Percentiles rank a stretch among this genome's conserved stretches.
Conservation (phyloP, 53 echinoderm and acorn worm species). For the Antedon mediterranea region DNA sequence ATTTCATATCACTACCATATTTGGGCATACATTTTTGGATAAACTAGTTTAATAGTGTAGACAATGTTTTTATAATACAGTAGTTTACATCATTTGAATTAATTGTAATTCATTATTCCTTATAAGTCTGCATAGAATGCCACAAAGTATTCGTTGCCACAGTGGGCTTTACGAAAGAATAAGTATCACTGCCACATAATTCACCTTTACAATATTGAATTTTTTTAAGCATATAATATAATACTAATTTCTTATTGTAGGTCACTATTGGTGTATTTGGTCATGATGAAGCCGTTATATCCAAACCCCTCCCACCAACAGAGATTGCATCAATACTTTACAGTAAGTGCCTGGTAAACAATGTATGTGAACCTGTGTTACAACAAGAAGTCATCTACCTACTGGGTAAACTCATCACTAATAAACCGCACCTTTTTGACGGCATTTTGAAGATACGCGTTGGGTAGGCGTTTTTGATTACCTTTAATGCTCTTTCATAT, state of each 20-base stretch:
- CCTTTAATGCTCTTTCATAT: no score
- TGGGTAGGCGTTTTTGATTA: constrained; percentile 37
- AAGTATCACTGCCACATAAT: no score
- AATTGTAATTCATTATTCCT: no score
- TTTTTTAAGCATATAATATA: neutral
- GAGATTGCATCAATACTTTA: constrained; percentile 61
- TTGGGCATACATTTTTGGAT: no score
- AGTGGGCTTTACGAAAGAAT: no score
- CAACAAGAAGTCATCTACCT: constrained; percentile 89
- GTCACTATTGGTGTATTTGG: constrained; percentile 84
- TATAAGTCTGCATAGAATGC: no score
- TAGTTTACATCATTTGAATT: no score
- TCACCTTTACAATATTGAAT: neutral
- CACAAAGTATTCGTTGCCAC: no score
- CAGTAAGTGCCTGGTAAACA: constrained; percentile 52
- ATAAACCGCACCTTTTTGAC: constrained; percentile 45
- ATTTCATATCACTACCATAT: no score
- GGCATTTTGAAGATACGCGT: constrained; percentile 87
- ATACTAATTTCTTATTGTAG: constrained; percentile 15
- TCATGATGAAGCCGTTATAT: constrained; percentile 69
- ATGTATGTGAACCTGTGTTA: constrained; percentile 62
- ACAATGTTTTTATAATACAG: no score
- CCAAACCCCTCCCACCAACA: constrained; percentile 50
- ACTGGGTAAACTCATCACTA: constrained; percentile 60
- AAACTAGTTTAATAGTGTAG: no score